Conservation (phyloP, 2,888 invertebrate genomes). For the Lycocerus yunnanus region DNA sequence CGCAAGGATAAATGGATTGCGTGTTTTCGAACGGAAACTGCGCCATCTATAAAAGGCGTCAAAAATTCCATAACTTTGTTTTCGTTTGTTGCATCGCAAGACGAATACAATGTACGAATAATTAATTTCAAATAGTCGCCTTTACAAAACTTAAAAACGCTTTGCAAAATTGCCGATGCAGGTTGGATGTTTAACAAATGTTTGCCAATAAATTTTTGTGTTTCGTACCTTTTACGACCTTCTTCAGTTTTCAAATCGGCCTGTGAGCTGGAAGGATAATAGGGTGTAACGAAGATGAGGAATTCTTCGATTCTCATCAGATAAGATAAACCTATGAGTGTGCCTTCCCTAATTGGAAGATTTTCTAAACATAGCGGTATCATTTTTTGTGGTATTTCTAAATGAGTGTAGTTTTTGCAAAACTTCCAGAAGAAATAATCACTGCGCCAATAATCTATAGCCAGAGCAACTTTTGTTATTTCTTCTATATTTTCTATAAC, state of each 20-base stretch:
- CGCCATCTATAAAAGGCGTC: not conserved
- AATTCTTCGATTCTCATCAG: not conserved
- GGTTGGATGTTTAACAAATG: slow-evolving; percentile 13
- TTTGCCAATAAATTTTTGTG: slow-evolving; percentile 2
- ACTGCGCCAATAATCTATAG: not conserved
- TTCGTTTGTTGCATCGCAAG: slow-evolving; percentile 18
- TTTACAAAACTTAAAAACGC: slow-evolving; percentile 15
- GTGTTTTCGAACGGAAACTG: slow-evolving; percentile 26
- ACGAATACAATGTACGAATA: slow-evolving; percentile 9
- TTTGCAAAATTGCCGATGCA: slow-evolving; percentile 1
- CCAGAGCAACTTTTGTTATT: not conserved
- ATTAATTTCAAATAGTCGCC: slow-evolving; percentile 19
- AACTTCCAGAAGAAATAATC: not conserved
- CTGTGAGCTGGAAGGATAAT: not conserved
- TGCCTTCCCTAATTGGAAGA: not conserved
- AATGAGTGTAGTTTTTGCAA: not conserved
- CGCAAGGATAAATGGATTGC: slow-evolving; percentile 14
- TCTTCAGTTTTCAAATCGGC: slow-evolving; percentile 1
- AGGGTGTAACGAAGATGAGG: not conserved
- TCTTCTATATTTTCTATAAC: not conserved
- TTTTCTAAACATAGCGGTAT: not conserved
- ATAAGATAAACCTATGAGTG: not conserved
- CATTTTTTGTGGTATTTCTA: not conserved
- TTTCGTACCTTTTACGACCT: not conserved
- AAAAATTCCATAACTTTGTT: slow-evolving; percentile 12